phyloP scores from a whole-genome alignment of 2,797 vertebrate species.

The Urosaurus nigricauda region DNA sequence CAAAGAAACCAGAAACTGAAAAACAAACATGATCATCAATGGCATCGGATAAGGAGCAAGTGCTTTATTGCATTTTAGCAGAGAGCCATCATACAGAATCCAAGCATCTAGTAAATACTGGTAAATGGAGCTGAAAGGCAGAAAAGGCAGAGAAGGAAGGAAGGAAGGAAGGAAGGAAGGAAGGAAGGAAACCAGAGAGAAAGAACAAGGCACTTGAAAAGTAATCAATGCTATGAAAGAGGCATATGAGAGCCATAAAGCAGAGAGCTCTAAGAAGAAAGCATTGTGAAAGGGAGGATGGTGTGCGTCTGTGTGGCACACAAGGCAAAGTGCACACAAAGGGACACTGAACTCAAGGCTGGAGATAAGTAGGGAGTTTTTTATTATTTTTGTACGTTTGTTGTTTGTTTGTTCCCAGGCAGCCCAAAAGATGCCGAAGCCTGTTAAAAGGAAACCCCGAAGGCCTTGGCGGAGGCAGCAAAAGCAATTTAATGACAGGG shows the following conservation, averaged over 20 bases:
- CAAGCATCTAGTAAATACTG: background rate
- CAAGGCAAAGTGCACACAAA: conserved; percentile 12
- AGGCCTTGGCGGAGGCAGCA: conserved; percentile 1
- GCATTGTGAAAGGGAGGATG: too few relatives aligned
- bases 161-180: background rate
- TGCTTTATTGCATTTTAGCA: too few relatives aligned
- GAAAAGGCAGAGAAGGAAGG: background rate
- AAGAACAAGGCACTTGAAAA: background rate
- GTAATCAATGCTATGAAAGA: background rate
- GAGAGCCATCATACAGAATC: too few relatives aligned
- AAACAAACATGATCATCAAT: background rate
- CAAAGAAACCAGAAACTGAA: background rate
- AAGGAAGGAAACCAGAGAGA: background rate
- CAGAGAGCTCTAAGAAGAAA: accelerated
- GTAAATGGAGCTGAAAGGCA: background rate
- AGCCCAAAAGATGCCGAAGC: conserved; percentile 35
- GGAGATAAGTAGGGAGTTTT: conserved; percentile 36
- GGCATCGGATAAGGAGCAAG: background rate
- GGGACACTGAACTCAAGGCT: background rate
- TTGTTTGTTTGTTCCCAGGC: background rate
- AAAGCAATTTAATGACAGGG: conserved; percentile 48
- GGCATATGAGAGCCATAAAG: background rate
- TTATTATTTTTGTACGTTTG: background rate
- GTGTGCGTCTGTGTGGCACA: background rate
- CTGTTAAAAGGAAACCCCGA: conserved; percentile 37